These are phyloP conservation scores for Chelmon rostratus DNA, from an alignment of 2,797 vertebrate species.

Conservation along the genomic window DNA sequence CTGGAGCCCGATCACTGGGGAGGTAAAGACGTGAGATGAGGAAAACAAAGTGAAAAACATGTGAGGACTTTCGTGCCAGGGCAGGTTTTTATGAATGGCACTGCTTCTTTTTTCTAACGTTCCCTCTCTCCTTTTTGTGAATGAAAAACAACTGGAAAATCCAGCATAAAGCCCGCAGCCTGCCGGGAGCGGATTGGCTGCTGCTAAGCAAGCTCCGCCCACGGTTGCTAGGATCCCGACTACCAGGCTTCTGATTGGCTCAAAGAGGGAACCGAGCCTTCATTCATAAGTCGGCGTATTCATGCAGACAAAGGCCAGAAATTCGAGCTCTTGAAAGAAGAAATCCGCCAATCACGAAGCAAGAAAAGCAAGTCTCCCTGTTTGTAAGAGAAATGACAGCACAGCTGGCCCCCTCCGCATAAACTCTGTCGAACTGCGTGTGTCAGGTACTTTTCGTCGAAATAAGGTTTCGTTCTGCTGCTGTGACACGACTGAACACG, in stretches of 20 bases:
- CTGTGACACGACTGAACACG: constrained; percentile 21
- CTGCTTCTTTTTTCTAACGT: constrained; percentile 74
- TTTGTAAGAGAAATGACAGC: constrained; percentile 60
- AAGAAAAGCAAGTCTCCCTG: constrained; percentile 75
- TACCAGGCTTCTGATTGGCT: constrained; percentile 77
- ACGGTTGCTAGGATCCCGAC: constrained; percentile 71
- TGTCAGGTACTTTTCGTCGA: not conserved
- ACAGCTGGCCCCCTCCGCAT: constrained; percentile 29
- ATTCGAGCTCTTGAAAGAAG: constrained; percentile 87
- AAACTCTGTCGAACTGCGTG: not conserved
- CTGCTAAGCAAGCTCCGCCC: constrained; percentile 69
- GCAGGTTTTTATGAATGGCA: constrained; percentile 91
- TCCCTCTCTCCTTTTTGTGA: constrained; percentile 85
- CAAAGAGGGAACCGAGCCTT: constrained; percentile 76
- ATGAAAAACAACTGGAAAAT: constrained; percentile 92
- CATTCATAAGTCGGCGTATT: constrained; percentile 89
- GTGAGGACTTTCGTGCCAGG: constrained; percentile 82
- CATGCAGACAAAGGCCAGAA: constrained; percentile 87
- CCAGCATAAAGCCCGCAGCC: constrained; percentile 72
- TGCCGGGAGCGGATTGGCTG: constrained; percentile 74
- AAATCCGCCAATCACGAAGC: constrained; percentile 85
- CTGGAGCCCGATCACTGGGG: constrained; percentile 4
- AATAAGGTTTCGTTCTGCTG: constrained; percentile 1
- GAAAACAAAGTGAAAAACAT: constrained; percentile 82
- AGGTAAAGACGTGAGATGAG: constrained; percentile 37